Base-by-base conservation (phyloP, 2,113 vertebrate genomes). In the Anoplopoma fimbria region DNA sequence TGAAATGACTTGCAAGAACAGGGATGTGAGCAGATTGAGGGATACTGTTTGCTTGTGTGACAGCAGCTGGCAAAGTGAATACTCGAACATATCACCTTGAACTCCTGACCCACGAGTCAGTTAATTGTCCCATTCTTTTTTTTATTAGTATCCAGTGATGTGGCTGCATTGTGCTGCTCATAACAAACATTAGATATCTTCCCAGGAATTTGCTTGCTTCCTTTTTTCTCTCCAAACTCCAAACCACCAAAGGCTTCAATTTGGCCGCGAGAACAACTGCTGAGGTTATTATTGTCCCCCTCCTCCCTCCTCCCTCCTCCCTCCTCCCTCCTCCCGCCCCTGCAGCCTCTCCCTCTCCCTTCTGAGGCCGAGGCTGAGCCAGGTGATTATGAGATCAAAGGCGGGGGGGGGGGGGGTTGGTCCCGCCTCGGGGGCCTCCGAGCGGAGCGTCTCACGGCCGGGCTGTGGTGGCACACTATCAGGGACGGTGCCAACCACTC, bases 381-480 rank as follows among this genome's bases (percentile, higher is more conserved):
- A 83, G 86, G 89, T 92, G 87, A 92, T 91, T 81, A 85, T 67
- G 51, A 87, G 88, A 92, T 93, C 85, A 92, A 92, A 93, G 86
- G 60, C 19, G 2, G 21, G 51, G 7, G 49, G 45, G 75, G 61
- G 82, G 47, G 69, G 88, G 88, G 70, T 83, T 72, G 84, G 79
- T 15, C 42, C 14, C 2, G 82, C 92, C 90, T 81, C 57, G 0
- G 0, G 82, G 81, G 63, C 74, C 51, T n/a, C 53, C 0, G 14
- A 71, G 73, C 64, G 45, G 58, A 60, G 36, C 12, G 31, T 60
- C 75, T 86, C 69, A 19, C 15, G 45, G 69, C 49, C 23, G 34
- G 68, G 61, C 27, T 23, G 57, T 25, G 65, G 79, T 75, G n/a
- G 4, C 60, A 47, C 23, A 0, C 33, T 53, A 70, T 14, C 67